phyloP scores from a whole-genome alignment of 2,888 invertebrate species.

The Heliconius charithonia region DNA sequence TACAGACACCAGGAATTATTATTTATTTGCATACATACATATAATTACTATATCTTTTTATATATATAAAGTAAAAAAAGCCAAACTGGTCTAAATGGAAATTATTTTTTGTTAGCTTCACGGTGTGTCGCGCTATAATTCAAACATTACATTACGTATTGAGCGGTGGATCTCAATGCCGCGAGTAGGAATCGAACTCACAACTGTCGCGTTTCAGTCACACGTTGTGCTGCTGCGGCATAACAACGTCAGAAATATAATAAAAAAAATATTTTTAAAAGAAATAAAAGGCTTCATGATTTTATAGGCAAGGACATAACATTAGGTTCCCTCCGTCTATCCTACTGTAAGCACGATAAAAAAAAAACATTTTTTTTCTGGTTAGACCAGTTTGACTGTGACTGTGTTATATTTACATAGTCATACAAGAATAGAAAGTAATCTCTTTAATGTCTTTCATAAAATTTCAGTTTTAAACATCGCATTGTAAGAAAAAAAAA shows the following conservation, averaged over 20 bases:
- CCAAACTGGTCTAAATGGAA: neutral
- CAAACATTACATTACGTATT: too few relatives aligned
- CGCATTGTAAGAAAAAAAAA: neutral
- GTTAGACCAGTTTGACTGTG: neutral
- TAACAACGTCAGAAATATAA: too few relatives aligned
- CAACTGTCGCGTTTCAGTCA: too few relatives aligned
- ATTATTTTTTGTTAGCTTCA: too few relatives aligned
- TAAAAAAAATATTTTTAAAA: too few relatives aligned
- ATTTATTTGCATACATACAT: neutral
- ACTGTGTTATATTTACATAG: neutral
- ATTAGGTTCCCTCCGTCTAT: too few relatives aligned
- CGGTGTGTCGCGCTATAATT: too few relatives aligned
- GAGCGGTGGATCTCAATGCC: too few relatives aligned
- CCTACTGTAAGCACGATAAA: neutral
- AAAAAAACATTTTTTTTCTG: neutral
- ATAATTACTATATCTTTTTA: neutral
- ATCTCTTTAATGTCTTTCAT: constrained; percentile 13
- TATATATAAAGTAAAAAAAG: neutral
- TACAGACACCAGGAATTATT: constrained; percentile 13
- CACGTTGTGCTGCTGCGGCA: too few relatives aligned
- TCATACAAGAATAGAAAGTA: neutral
- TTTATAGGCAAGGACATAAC: too few relatives aligned
- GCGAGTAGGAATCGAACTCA: too few relatives aligned
- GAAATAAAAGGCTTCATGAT: too few relatives aligned
- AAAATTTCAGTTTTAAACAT: neutral